Evolutionary conservation across 1,140 invertebrate species (phyloP).

Genomic region (Acromyrmex echinatior): DNA sequence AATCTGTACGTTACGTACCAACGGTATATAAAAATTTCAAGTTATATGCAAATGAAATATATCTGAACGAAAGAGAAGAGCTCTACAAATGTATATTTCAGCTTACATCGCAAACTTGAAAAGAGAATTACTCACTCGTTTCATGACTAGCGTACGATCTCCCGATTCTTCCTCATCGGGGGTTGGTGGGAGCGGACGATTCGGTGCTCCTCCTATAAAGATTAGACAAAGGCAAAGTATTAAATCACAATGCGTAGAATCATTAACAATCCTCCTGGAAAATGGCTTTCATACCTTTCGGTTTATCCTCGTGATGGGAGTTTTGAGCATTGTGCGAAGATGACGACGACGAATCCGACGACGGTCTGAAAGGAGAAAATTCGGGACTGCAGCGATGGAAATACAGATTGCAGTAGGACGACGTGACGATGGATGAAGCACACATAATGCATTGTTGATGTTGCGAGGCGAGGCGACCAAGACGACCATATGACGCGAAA

Average conservation of each 20-base stretch:
- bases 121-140: slow-evolving; percentile 90
- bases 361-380: slow-evolving; percentile 94
- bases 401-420: slow-evolving; percentile 66
- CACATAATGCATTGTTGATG: slow-evolving; percentile 63
- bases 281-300: slow-evolving; percentile 75
- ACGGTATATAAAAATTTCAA: slow-evolving; percentile 69
- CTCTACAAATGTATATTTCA: slow-evolving; percentile 71
- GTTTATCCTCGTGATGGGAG: slow-evolving; percentile 88
- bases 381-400: slow-evolving; percentile 88
- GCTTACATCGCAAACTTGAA: slow-evolving; percentile 70
- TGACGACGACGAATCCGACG: slow-evolving; percentile 83
- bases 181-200: slow-evolving; percentile 96
- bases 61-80: slow-evolving; percentile 60
- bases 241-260: slow-evolving; percentile 18
- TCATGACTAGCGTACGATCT: slow-evolving; percentile 96
- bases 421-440: slow-evolving; percentile 67
- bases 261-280: background rate
- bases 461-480: slow-evolving; percentile 73
- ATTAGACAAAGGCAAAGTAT: slow-evolving; percentile 25
- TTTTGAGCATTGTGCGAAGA: slow-evolving; percentile 85
- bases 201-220: slow-evolving; percentile 91
- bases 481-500: slow-evolving; percentile 77
- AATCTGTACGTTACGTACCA: slow-evolving; percentile 71
- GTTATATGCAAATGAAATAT: slow-evolving; percentile 67
- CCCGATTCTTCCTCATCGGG: slow-evolving; percentile 95